A percentile compares a stretch with the other conserved stretches of the same genome.
phyloP scores from a whole-genome alignment of 2,113 vertebrate species.

The Hoplias malabaricus region DNA sequence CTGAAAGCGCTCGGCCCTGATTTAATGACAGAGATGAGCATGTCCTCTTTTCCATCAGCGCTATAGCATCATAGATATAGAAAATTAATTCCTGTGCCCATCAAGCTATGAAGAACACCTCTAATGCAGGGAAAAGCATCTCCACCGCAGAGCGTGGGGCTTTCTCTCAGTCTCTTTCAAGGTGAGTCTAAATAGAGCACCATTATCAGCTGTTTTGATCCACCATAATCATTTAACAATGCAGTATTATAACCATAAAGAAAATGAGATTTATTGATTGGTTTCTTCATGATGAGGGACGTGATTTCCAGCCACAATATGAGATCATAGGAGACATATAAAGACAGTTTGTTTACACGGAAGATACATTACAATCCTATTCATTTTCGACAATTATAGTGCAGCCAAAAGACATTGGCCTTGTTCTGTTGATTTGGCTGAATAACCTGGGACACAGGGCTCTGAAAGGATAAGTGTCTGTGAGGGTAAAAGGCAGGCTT shows the following conservation, averaged over 20 bases:
- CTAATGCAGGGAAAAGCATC: neutral
- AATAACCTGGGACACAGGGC: neutral
- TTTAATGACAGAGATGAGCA: neutral
- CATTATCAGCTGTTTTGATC: neutral
- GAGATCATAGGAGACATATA: neutral
- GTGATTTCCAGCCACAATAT: neutral
- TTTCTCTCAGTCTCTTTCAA: neutral
- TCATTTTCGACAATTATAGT: neutral
- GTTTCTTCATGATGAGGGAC: neutral
- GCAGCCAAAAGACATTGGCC: slow-evolving; percentile 29
- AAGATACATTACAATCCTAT: neutral
- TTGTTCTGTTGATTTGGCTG: neutral
- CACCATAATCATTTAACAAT: neutral
- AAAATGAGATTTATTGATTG: slow-evolving; percentile 2
- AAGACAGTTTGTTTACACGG: neutral
- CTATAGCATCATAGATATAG: neutral
- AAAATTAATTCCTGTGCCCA: slow-evolving; percentile 5
- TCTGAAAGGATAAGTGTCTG: neutral
- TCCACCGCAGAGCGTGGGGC: neutral
- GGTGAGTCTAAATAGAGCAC: slow-evolving; percentile 16
- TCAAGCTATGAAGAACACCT: slow-evolving; percentile 9
- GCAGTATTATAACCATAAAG: neutral
- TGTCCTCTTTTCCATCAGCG: neutral
- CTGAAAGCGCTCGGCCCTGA: neutral
- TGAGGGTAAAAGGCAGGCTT: neutral